Conservation (phyloP, 1,140 invertebrate genomes). For the Triops cancriformis region DNA sequence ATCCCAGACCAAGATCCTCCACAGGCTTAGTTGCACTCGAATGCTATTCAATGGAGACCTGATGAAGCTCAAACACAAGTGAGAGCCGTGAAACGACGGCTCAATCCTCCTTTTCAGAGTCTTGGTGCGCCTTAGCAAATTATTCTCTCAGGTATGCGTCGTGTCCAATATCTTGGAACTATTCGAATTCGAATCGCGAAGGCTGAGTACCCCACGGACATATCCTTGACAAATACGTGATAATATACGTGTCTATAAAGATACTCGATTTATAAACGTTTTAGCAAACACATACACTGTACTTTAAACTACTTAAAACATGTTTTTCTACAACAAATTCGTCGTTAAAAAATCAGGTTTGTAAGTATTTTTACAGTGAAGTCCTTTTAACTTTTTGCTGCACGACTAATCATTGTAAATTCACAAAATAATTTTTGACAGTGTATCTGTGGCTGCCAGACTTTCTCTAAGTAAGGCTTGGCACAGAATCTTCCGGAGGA, state of each 20-base stretch:
- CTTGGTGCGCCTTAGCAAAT: neutral
- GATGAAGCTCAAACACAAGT: constrained; percentile 10
- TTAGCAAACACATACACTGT: too few species aligned
- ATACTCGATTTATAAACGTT: too few species aligned
- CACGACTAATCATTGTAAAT: too few species aligned
- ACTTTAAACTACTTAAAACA: too few species aligned
- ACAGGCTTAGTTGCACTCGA: neutral
- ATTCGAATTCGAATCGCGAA: neutral
- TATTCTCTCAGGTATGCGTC: constrained; percentile 4
- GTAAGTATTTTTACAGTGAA: too few species aligned
- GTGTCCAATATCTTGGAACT: neutral
- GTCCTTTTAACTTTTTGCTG: too few species aligned
- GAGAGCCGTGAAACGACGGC: constrained; percentile 11
- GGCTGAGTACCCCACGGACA: neutral
- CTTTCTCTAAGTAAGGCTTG: too few species aligned
- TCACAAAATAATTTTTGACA: too few species aligned
- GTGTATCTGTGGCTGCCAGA: too few species aligned
- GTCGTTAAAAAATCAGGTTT: too few species aligned
- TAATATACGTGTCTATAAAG: neutral
- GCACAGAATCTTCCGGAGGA: too few species aligned
- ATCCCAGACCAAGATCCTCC: constrained; percentile 3
- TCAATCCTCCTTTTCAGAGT: constrained; percentile 2
- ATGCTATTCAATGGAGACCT: neutral
- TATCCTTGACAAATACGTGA: neutral
- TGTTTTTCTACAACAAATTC: too few species aligned